Evolutionary conservation across 2,888 invertebrate genomes (phyloP), one percentile per base, ranked within the genome.

Genomic region (Palloptera scutellata): DNA sequence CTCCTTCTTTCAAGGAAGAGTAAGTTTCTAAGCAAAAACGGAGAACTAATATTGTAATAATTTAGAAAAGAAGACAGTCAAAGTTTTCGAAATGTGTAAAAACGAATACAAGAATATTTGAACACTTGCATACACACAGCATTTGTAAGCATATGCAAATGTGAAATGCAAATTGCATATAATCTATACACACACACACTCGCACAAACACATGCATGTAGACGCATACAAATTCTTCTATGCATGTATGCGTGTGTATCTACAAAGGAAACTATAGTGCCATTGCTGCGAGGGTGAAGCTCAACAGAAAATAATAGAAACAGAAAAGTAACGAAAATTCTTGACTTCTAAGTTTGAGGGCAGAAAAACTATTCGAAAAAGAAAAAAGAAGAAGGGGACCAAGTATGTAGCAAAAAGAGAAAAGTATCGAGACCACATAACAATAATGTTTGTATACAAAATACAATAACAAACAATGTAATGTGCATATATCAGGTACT

Each of bases 261-360:
- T 63, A 55, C 63, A 55, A 63, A 63, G 54, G 43, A 63, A 30
- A 45, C 45, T 63, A 30, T 20, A 17, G 45, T 63, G 43, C 43
- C 55, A 63, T 48, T 48, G 63, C 63, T 45, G 45, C 54, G 30
- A 55, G 54, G 20, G 55, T 42, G 12, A 53, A 20, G 19, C 41
- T 5, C 61, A 61, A 13, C 40, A 61, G 17, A 13, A 53, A 61
- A 61, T 42, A 20, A 19, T 55, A 30, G 1, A 17, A 17, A 54
- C n/a, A n/a, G n/a, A 17, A 1, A 5, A 54, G 19, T 17, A 54
- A 54, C 11, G 10, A 54, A 54, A 61, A 59, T 43, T 17, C 42
- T 10, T 42, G 2, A 8, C 13, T 0, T 12, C 41, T 13, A 19
- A 54, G 43, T 20, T 41, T 30, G 8, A 20, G 17, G 48, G 13